These are phyloP conservation scores for Cheilosia scutellata DNA, from an alignment of 2,888 invertebrate species.

Conservation along the genomic window DNA sequence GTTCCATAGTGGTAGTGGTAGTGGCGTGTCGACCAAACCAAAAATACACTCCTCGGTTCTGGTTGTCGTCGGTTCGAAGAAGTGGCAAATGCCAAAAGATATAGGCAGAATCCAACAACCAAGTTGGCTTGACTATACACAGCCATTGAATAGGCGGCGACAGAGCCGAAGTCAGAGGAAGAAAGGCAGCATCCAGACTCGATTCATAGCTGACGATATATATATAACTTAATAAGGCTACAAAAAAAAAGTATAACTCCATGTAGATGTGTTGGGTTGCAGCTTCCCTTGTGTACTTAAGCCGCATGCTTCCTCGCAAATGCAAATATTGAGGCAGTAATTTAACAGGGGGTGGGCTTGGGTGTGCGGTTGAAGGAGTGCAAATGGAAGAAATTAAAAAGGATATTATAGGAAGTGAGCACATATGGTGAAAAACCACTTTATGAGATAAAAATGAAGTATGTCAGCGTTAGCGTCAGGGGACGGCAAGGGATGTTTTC, in stretches of 20 bases:
- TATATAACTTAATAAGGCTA: slow-evolving; percentile 33
- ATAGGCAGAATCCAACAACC: slow-evolving; percentile 48
- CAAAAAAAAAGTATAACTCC: neutral
- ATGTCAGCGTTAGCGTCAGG: slow-evolving; percentile 10
- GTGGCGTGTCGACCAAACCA: slow-evolving; percentile 11
- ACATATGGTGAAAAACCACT: slow-evolving; percentile 49
- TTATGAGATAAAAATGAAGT: slow-evolving; percentile 50
- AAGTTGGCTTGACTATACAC: slow-evolving; percentile 10
- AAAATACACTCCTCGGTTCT: slow-evolving; percentile 1
- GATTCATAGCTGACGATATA: slow-evolving; percentile 11
- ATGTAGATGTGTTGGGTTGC: slow-evolving; percentile 6
- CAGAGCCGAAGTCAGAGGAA: slow-evolving; percentile 2
- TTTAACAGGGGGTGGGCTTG: slow-evolving; percentile 19
- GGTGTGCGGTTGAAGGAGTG: slow-evolving; percentile 7
- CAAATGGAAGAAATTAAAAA: slow-evolving; percentile 44
- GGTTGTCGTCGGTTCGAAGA: slow-evolving; percentile 8
- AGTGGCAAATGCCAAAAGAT: slow-evolving; percentile 48
- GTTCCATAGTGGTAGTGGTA: neutral
- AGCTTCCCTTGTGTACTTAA: slow-evolving; percentile 34
- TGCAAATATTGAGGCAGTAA: slow-evolving; percentile 57
- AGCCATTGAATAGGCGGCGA: neutral
- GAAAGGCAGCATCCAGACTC: slow-evolving; percentile 16
- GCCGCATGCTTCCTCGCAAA: slow-evolving; percentile 39
- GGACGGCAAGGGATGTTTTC: slow-evolving; percentile 2
- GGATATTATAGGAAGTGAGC: slow-evolving; percentile 32